Evolutionary conservation across 2,797 vertebrate genomes (phyloP).

Genomic region (Pipistrellus pipistrellus): DNA sequence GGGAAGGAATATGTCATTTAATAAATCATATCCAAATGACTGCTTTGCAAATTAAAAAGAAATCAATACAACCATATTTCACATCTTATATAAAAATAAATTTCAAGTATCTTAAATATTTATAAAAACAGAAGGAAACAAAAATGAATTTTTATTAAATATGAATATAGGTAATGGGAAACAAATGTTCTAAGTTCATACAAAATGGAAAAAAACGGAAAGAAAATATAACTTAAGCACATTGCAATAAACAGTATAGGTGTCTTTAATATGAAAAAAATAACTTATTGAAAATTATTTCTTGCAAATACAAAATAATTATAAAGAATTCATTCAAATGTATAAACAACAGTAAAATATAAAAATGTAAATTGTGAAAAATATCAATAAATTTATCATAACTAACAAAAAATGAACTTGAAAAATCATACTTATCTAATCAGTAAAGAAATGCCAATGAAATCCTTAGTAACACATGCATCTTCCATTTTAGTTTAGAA

Average conservation of each 20-base stretch:
- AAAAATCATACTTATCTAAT: constrained; percentile 11
- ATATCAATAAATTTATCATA: not conserved
- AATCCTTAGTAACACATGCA: not conserved
- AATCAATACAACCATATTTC: not conserved
- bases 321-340: not conserved
- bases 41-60: not conserved
- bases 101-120: not conserved
- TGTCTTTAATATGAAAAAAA: not conserved
- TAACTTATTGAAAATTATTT: not conserved
- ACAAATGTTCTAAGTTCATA: not conserved
- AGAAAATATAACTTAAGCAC: not conserved
- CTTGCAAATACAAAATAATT: not conserved
- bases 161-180: not conserved
- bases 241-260: not conserved
- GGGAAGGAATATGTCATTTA: not conserved
- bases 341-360: not conserved
- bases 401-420: not conserved
- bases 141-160: constrained; percentile 20
- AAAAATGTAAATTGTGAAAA: not conserved
- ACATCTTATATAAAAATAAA: not conserved
- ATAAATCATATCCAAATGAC: not conserved
- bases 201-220: not conserved
- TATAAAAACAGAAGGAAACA: not conserved
- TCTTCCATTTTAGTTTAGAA: constrained; percentile 14
- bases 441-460: not conserved